Evolutionary conservation across 2,797 vertebrate species (phyloP).

Genomic region (Pelobates cultripes): DNA sequence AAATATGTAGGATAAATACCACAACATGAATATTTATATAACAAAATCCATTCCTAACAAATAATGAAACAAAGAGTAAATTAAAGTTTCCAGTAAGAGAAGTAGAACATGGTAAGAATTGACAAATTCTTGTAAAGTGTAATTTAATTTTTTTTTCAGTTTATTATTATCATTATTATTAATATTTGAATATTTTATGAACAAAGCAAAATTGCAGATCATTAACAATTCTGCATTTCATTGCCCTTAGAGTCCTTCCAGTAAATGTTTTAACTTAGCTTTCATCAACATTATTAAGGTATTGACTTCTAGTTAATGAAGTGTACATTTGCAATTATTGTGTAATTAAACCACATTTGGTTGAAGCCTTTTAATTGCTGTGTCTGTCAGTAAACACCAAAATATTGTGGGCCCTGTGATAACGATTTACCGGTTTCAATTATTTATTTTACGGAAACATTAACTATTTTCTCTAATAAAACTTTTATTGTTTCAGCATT

Average conservation of each 20-base stretch:
- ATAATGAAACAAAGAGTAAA: too few relatives aligned
- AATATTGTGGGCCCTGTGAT: neutral
- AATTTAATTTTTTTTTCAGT: too few relatives aligned
- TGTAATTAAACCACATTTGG: constrained; percentile 39
- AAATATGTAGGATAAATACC: too few relatives aligned
- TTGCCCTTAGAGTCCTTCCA: neutral
- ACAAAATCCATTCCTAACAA: too few relatives aligned
- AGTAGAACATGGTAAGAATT: too few relatives aligned
- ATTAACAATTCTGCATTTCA: neutral
- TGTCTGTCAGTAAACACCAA: constrained; percentile 27
- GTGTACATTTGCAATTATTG: constrained; percentile 25
- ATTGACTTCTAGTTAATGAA: constrained; percentile 25
- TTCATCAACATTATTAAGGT: constrained; percentile 20
- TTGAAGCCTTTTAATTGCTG: constrained; percentile 30
- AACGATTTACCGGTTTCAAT: neutral
- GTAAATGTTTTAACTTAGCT: constrained; percentile 4
- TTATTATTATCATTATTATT: too few relatives aligned
- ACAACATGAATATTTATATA: too few relatives aligned
- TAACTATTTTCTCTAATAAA: neutral
- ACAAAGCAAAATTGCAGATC: neutral
- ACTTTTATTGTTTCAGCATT: neutral
- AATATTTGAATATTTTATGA: neutral
- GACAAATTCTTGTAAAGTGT: too few relatives aligned
- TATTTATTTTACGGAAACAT: neutral
- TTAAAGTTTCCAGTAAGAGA: too few relatives aligned